Evolutionary conservation across 1,140 invertebrate species (phyloP), one percentile per base, ranked within the genome.

Genomic region (Plutomurus gul): DNA sequence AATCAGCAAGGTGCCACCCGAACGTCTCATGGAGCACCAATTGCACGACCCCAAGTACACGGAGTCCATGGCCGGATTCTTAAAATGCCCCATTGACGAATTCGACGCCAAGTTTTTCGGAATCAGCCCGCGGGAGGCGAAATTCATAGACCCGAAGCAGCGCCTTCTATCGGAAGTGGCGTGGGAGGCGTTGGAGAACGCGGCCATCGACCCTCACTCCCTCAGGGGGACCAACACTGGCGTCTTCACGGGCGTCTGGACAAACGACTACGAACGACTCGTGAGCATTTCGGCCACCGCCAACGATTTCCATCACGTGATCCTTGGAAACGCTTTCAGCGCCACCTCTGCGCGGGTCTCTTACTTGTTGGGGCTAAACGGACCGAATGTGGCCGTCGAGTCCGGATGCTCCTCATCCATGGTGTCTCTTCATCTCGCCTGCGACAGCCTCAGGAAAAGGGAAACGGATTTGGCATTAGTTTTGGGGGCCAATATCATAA

Each of bases 301-400:
- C 40, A 8, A 8, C 8, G 40, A 43, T 10, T n/a, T 43, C 8
- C 40, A 43, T n/a, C 8, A 43, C n/a, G 40, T n/a, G 40, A 65
- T 60, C 30, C 33, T 79, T 40, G 78, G 78, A 39, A 77, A 65
- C 46, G 47, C 56, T 7, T 56, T 40, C 6, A 33, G 51, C 10
- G 39, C 51, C 37, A n/a, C 22, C 2, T 51, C 51, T 11, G 8
- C 49, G 8, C 8, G 49, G 6, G 11, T 77, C 4, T 40, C 51
- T 3, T 47, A 25, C 25, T 39, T 77, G 4, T 25, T 77, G n/a
- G 76, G 76, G 3, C 8, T 65, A 2, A 37, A 27, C 11, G 76
- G 76, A 11, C 51, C 51, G 7, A 70, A 30, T 25, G 30, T 77
- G 18, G 10, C 76, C 10, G 7, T 51, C 6, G 49, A 51, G 6